Evolutionary conservation across 2,888 invertebrate species (phyloP).

Genomic region (Pyrochroa serraticornis): DNA sequence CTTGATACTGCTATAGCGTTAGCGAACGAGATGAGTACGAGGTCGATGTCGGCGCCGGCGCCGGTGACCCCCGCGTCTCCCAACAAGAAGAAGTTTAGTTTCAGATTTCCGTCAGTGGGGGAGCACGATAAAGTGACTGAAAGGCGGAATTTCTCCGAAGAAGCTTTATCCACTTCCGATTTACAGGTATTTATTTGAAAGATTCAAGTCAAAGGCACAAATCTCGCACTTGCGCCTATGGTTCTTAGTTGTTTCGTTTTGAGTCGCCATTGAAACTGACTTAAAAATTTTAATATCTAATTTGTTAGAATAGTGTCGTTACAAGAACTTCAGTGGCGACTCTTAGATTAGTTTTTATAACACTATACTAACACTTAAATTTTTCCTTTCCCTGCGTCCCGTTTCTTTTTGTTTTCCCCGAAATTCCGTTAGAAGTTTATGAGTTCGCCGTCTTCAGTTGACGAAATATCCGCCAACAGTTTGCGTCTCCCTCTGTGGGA

Average conservation of each 20-base stretch:
- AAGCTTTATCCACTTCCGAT: slow-evolving; percentile 83
- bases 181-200: slow-evolving; percentile 72
- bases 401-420: slow-evolving; percentile 33
- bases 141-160: slow-evolving; percentile 88
- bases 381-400: slow-evolving; percentile 35
- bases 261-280: background rate
- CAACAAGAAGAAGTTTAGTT: slow-evolving; percentile 79
- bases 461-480: slow-evolving; percentile 55
- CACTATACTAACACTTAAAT: slow-evolving; percentile 41
- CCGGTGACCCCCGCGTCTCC: slow-evolving; percentile 68
- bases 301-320: slow-evolving; percentile 1
- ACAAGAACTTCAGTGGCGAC: background rate
- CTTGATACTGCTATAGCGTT: slow-evolving; percentile 91
- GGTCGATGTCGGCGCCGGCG: slow-evolving; percentile 54
- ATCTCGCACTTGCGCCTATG: slow-evolving; percentile 5
- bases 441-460: slow-evolving; percentile 61
- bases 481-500: slow-evolving; percentile 72
- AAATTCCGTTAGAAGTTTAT: slow-evolving; percentile 51
- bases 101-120: slow-evolving; percentile 69
- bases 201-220: background rate
- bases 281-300: background rate
- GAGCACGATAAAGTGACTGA: slow-evolving; percentile 66
- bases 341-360: slow-evolving; percentile 10
- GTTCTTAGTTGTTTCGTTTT: background rate
- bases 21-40: slow-evolving; percentile 84